Conservation (phyloP, 2,113 vertebrate species). For the Colossoma macropomum region DNA sequence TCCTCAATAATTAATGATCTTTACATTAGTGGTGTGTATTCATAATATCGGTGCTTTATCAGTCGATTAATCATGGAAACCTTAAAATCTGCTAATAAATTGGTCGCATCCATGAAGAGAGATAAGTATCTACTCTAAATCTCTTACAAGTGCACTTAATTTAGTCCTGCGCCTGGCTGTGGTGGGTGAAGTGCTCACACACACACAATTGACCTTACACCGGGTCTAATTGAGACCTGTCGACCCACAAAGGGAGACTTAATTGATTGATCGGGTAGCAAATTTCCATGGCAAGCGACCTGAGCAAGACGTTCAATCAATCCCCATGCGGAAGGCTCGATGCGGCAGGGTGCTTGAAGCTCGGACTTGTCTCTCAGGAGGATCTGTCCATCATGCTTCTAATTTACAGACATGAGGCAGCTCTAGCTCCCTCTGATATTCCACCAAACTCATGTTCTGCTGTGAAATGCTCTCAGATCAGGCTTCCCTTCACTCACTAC, state of each 20-base stretch:
- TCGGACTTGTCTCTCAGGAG: slow-evolving; percentile 9
- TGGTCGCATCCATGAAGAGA: neutral
- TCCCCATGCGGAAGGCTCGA: neutral
- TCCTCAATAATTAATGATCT: neutral
- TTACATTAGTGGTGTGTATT: neutral
- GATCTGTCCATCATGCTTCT: slow-evolving; percentile 23
- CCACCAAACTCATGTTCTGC: slow-evolving; percentile 5
- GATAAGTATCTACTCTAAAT: slow-evolving; percentile 11
- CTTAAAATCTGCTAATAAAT: neutral
- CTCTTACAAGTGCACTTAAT: slow-evolving; percentile 22
- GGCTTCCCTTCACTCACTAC: slow-evolving; percentile 1
- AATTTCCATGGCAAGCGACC: slow-evolving; percentile 41
- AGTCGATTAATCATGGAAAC: neutral
- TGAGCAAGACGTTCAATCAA: slow-evolving; percentile 31
- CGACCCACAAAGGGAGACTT: slow-evolving; percentile 33
- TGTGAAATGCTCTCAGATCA: slow-evolving; percentile 6
- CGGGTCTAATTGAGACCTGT: slow-evolving; percentile 13
- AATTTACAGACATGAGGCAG: slow-evolving; percentile 19
- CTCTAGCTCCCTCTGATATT: slow-evolving; percentile 15
- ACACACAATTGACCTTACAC: neutral
- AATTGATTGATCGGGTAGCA: slow-evolving; percentile 48
- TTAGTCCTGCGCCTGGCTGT: neutral
- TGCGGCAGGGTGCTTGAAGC: slow-evolving; percentile 5
- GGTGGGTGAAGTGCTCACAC: neutral
- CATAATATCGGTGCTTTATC: neutral